Conservation (phyloP, 1,140 invertebrate species). For the Eriocheir sinensis region DNA sequence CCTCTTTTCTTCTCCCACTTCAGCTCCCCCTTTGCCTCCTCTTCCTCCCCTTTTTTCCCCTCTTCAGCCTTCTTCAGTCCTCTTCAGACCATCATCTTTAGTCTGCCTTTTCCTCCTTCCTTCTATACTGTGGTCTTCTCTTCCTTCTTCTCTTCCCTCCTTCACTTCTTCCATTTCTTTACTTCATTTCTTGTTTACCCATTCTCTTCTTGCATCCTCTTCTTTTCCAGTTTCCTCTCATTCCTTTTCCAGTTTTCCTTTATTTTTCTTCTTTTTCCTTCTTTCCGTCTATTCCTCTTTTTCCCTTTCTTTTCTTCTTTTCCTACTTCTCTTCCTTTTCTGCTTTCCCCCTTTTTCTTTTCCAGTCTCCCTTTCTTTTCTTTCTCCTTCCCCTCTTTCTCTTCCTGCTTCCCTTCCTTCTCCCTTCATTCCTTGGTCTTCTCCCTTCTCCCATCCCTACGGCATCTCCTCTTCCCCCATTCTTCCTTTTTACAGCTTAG, state of each 20-base stretch:
- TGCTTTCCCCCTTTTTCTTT: neutral
- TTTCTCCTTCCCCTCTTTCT: slow-evolving; percentile 36
- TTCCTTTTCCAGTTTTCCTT: too few species aligned
- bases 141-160: too few species aligned
- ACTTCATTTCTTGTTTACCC: too few species aligned
- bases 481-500: too few species aligned
- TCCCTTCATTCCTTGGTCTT: neutral
- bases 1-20: neutral
- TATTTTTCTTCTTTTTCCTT: neutral
- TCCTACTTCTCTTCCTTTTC: neutral
- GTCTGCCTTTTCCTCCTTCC: too few species aligned
- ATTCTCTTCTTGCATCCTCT: too few species aligned
- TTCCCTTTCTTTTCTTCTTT: neutral
- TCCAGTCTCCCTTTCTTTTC: neutral
- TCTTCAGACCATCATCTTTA: too few species aligned
- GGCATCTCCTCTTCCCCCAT: neutral
- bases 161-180: too few species aligned
- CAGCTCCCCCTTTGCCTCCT: neutral
- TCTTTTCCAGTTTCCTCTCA: too few species aligned
- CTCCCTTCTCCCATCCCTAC: neutral
- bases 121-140: too few species aligned
- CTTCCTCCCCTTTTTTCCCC: neutral
- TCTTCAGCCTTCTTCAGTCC: neutral
- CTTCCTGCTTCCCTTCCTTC: neutral
- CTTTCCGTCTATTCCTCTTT: neutral